Base-by-base conservation (phyloP, 2,797 vertebrate genomes). In the Sebastes iracundus region DNA sequence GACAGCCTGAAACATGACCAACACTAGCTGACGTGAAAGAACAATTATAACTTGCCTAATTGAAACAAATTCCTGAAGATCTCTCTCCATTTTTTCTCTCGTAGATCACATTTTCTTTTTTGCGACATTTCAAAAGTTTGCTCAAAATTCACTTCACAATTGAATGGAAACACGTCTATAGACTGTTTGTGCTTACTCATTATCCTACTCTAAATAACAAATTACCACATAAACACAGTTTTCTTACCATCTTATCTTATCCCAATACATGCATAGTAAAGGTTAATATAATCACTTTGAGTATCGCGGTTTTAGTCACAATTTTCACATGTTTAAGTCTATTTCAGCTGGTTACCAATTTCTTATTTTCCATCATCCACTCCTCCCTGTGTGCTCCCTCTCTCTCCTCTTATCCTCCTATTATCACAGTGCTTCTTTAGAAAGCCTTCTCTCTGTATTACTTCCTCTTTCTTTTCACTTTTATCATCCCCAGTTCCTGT, bases 401-500 rank as follows among this genome's bases (percentile, higher is more conserved):
- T 56, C 27, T 32, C 18, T 14, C 32, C 30, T 46, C 52, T n/a
- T 23, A 49, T 52, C 7, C 49, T 52, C 56, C 53, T 32, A 55
- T 67, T 62, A 64, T 83, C 70, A 65, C 52, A 20, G 6, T 32
- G 28, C 68, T 74, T 79, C 56, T 87, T 82, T 55, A 64, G 61
- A 67, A 28, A 25, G 49, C 12, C 23, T 60, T 75, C 33, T 60
- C 53, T 79, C 52, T 38, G 23, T 28, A 20, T 30, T 28, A 35
- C 35, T 55, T 67, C 38, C 3, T 52, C 46, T 52, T 14, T 67
- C 58, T 74, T 77, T 80, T 77, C 33, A 25, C 67, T 11, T 69
- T 30, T 25, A 9, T 80, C 53, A 10, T 14, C 74, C 42, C 27
- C 28, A 42, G 59, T 70, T 71, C 35, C 77, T 33, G 6, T 1